Conservation (phyloP, 2,888 invertebrate species). For the Neoaliturus tenellus region DNA sequence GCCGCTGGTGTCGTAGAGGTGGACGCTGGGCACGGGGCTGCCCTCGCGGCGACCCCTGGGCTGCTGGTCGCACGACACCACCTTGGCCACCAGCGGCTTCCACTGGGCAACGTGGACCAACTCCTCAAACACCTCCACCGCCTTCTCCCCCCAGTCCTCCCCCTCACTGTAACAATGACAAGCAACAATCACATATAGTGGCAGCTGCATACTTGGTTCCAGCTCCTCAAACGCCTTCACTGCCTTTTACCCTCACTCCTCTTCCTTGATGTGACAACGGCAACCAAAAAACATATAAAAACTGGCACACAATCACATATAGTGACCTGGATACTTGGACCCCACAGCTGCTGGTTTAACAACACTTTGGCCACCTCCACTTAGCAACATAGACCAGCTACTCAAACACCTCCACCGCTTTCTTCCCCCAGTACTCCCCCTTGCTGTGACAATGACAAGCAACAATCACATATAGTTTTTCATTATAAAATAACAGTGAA, state of each 20-base stretch:
- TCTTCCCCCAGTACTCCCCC: conserved; percentile 78
- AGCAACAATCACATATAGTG: too few relatives aligned
- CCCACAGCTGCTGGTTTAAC: conserved; percentile 76
- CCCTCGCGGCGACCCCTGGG: conserved; percentile 68
- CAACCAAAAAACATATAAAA: too few relatives aligned
- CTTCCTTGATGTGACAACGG: too few relatives aligned
- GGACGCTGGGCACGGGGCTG: conserved; percentile 84
- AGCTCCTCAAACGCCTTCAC: conserved; percentile 82
- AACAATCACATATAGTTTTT: too few relatives aligned
- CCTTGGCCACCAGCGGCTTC: conserved; percentile 86
- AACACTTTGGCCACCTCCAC: conserved; percentile 89
- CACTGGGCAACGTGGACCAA: conserved; percentile 84
- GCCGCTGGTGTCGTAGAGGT: conserved; percentile 82
- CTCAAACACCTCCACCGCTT: conserved; percentile 81
- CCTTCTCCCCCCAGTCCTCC: conserved; percentile 79
- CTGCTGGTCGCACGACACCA: conserved; percentile 81
- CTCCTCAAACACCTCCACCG: conserved; percentile 82
- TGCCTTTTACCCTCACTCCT: conserved; percentile 79
- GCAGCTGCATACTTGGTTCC: conserved; percentile 65
- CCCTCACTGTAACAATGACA: conserved; percentile 68
- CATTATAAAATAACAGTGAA: too few relatives aligned
- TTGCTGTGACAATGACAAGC: conserved; percentile 61
- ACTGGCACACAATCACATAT: too few relatives aligned
- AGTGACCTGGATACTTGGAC: too few relatives aligned
- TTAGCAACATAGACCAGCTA: conserved; percentile 82